Evolutionary conservation across 1,140 invertebrate species (phyloP).

Genomic region (Nasonia giraulti): DNA sequence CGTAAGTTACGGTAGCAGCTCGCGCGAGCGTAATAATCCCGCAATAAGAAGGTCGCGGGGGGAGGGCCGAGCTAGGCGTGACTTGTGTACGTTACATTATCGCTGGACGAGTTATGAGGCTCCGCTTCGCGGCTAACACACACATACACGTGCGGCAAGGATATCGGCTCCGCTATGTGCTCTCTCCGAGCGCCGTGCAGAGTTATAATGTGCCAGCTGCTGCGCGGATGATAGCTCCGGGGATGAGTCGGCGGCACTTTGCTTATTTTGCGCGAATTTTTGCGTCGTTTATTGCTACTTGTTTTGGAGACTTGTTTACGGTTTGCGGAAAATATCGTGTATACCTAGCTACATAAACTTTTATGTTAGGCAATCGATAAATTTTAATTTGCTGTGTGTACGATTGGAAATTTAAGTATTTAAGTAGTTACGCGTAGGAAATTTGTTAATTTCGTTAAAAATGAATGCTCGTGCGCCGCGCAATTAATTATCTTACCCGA

Average conservation of each 20-base stretch:
- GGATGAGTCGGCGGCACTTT: background rate
- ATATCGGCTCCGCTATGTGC: background rate
- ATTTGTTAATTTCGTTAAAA: too few relatives aligned
- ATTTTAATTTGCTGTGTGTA: too few relatives aligned
- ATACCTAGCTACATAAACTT: too few relatives aligned
- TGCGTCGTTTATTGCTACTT: slow-evolving; percentile 27
- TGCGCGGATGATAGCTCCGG: background rate
- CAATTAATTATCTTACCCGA: too few relatives aligned
- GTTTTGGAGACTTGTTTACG: too few relatives aligned
- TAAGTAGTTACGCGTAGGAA: too few relatives aligned
- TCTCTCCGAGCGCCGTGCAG: background rate
- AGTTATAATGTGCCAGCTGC: slow-evolving; percentile 31
- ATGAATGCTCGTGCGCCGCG: too few relatives aligned
- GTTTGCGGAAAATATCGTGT: too few relatives aligned
- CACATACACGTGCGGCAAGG: background rate
- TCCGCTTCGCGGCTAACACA: background rate
- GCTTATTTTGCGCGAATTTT: slow-evolving; percentile 17
- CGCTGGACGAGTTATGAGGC: slow-evolving; percentile 38
- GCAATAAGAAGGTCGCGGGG: slow-evolving; percentile 6
- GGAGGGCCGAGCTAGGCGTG: slow-evolving; percentile 25
- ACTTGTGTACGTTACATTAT: slow-evolving; percentile 43
- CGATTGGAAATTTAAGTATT: too few relatives aligned
- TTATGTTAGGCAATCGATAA: too few relatives aligned
- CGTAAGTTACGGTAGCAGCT: slow-evolving; percentile 39
- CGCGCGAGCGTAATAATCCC: slow-evolving; percentile 24